phyloP scores from a whole-genome alignment of 2,888 invertebrate genomes.

The Lasioglossum leucozonium region DNA sequence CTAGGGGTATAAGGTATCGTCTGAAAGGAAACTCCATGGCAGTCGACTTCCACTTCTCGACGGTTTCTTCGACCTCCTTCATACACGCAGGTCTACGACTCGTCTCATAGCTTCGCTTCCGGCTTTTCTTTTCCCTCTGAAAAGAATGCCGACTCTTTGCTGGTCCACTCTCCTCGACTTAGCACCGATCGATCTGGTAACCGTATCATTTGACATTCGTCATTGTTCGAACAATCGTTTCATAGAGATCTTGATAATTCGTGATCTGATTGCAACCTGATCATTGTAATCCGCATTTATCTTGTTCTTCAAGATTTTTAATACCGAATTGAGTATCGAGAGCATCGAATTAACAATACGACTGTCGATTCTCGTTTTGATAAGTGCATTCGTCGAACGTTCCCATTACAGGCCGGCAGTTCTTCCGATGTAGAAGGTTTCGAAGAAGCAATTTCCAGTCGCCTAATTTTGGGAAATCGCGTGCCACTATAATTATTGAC shows the following conservation, averaged over 20 bases:
- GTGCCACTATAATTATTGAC: neutral
- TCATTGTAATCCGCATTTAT: neutral
- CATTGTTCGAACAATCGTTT: neutral
- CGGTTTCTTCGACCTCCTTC: conserved; percentile 53
- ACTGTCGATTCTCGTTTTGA: no score
- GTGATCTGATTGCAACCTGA: neutral
- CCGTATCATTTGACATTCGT: neutral
- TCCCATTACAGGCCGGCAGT: no score
- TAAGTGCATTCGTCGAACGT: no score
- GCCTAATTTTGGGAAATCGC: neutral
- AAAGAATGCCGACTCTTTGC: conserved; percentile 23
- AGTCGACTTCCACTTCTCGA: conserved; percentile 52
- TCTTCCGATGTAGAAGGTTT: no score
- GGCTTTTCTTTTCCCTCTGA: conserved; percentile 33
- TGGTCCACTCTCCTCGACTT: conserved; percentile 20
- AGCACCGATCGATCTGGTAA: neutral
- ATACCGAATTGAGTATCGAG: no score
- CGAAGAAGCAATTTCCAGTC: no score
- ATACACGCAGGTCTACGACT: conserved; percentile 29
- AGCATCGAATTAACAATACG: no score
- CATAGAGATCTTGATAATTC: neutral
- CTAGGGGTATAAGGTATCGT: conserved; percentile 54
- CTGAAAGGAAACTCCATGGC: conserved; percentile 65
- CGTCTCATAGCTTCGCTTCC: conserved; percentile 34
- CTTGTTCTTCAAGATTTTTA: no score